Evolutionary conservation across 2,797 vertebrate genomes (phyloP).

Genomic region (Cyprinodon diabolis): DNA sequence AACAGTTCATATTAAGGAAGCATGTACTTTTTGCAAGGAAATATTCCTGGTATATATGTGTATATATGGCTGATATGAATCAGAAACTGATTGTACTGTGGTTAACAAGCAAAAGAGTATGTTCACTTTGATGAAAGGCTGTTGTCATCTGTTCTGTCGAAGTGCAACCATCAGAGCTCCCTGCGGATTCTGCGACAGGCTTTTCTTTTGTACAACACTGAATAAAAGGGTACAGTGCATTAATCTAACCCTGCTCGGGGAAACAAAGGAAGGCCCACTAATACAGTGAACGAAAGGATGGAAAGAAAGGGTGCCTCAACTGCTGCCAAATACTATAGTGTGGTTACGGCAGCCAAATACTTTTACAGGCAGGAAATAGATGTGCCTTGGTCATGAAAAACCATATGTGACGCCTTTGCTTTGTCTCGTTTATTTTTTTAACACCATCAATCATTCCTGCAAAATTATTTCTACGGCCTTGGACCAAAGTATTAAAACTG

Average conservation of each 20-base stretch:
- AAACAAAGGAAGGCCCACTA: conserved; percentile 61
- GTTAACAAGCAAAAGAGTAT: conserved; percentile 66
- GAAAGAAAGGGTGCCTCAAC: conserved; percentile 53
- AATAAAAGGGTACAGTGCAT: conserved; percentile 76
- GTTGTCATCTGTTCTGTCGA: conserved; percentile 78
- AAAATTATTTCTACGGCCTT: not conserved
- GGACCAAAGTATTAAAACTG: not conserved
- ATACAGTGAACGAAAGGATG: conserved; percentile 49
- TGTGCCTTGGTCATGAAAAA: conserved; percentile 21
- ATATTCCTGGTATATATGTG: conserved; percentile 16
- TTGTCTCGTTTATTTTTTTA: not conserved
- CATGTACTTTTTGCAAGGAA: conserved; percentile 4
- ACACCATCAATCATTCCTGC: not conserved
- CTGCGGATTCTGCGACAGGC: conserved; percentile 71
- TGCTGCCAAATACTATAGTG: conserved; percentile 49
- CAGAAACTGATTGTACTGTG: conserved; percentile 55
- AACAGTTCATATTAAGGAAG: conserved; percentile 16
- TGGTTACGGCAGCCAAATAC: conserved; percentile 21
- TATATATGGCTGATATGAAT: conserved; percentile 31
- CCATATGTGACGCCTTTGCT: conserved; percentile 16
- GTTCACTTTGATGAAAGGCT: conserved; percentile 81
- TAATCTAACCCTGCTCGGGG: conserved; percentile 77
- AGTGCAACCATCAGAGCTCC: conserved; percentile 76
- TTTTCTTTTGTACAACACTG: conserved; percentile 78
- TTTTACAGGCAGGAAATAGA: conserved; percentile 32